These are phyloP conservation scores for Talpa occidentalis DNA, from an alignment of 2,113 vertebrate genomes.

Conservation along the genomic window DNA sequence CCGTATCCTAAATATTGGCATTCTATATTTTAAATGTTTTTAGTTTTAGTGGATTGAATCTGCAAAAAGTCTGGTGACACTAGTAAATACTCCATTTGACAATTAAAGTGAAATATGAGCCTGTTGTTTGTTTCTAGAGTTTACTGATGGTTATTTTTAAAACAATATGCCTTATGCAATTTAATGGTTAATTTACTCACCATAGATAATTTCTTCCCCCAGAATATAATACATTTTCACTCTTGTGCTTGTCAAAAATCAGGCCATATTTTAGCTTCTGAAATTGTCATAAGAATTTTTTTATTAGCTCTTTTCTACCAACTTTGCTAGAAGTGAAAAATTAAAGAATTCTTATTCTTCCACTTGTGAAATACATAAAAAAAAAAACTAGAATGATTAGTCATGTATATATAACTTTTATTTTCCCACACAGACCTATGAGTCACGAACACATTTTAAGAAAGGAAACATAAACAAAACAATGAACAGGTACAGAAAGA, in stretches of 20 bases:
- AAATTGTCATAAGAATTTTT: neutral
- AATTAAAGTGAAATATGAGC: slow-evolving; percentile 1
- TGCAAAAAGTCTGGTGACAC: neutral
- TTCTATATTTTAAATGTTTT: neutral
- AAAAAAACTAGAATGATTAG: neutral
- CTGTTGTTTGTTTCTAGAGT: neutral
- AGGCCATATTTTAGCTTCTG: neutral
- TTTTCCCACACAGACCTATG: neutral
- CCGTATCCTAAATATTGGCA: neutral
- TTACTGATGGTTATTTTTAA: slow-evolving; percentile 25
- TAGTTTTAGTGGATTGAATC: neutral
- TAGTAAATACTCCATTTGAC: neutral
- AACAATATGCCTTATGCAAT: neutral
- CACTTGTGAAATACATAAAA: neutral
- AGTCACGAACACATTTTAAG: neutral
- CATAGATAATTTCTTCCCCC: slow-evolving; percentile 24
- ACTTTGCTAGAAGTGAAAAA: neutral
- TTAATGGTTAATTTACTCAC: neutral
- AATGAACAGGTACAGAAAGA: neutral
- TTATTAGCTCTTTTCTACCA: neutral
- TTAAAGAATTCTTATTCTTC: neutral
- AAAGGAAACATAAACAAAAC: neutral
- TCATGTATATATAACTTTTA: neutral
- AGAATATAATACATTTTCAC: slow-evolving; percentile 13
- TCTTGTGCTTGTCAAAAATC: slow-evolving; percentile 26